Conservation (phyloP, 2,113 vertebrate species). For the Entomyzon cyanotis region DNA sequence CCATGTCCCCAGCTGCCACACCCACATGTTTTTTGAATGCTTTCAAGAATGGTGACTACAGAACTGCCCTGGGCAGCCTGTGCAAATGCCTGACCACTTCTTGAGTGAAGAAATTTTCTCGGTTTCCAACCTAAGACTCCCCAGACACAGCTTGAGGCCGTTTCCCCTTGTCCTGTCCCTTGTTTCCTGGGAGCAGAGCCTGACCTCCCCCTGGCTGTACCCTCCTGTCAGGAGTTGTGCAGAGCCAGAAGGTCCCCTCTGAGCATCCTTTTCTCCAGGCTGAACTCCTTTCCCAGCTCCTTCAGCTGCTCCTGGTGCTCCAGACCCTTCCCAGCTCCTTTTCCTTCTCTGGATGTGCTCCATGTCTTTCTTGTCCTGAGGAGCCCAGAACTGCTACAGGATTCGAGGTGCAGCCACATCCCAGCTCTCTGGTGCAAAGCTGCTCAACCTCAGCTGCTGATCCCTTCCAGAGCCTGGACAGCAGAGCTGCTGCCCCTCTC, state of each 20-base stretch:
- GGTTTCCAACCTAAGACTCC: rapidly evolving
- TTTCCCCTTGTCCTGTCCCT: rapidly evolving
- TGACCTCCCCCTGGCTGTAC: rapidly evolving
- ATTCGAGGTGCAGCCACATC: background rate
- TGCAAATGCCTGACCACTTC: background rate
- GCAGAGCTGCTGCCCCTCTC: background rate
- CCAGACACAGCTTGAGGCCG: rapidly evolving
- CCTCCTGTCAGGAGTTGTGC: background rate
- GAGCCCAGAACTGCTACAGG: background rate
- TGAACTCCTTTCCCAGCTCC: background rate
- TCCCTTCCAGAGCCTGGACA: background rate
- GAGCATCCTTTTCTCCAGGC: background rate
- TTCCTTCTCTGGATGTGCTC: background rate
- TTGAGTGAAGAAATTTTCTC: background rate
- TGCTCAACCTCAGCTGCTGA: background rate
- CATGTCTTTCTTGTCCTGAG: background rate
- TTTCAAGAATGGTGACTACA: background rate
- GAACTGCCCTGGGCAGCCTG: background rate
- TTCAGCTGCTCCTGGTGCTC: rapidly evolving
- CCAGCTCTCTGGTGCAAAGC: background rate
- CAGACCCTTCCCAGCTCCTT: rapidly evolving
- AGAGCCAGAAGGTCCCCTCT: background rate
- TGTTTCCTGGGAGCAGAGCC: background rate
- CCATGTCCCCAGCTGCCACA: background rate
- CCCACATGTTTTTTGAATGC: rapidly evolving